These are phyloP conservation scores for Autographa gamma DNA, from an alignment of 2,888 invertebrate species.

Conservation along the genomic window DNA sequence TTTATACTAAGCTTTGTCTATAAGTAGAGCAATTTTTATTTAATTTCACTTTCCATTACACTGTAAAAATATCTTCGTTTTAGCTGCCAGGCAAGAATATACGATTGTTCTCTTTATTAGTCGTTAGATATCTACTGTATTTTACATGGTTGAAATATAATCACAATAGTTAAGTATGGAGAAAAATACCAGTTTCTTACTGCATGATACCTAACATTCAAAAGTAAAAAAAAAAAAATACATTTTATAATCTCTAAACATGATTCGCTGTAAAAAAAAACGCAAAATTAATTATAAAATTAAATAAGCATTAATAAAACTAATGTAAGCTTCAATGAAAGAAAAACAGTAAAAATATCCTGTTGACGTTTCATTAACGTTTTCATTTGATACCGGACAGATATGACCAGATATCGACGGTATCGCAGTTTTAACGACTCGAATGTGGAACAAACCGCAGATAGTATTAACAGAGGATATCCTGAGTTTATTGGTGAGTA, in stretches of 20 bases:
- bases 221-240: too few species aligned
- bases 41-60: too few species aligned
- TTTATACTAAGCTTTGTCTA: background rate
- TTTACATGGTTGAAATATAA: too few species aligned
- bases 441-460: slow-evolving; percentile 1
- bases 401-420: background rate
- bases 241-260: background rate
- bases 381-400: slow-evolving; percentile 8
- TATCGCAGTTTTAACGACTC: slow-evolving; percentile 5
- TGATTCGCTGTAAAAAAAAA: background rate
- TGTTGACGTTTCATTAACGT: slow-evolving; percentile 38
- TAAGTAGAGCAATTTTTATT: background rate
- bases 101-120: too few species aligned
- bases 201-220: too few species aligned
- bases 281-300: background rate
- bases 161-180: too few species aligned
- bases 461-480: slow-evolving; percentile 19
- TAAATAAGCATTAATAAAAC: background rate
- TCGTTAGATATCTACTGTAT: too few species aligned
- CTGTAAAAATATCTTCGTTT: too few species aligned
- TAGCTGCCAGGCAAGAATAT: too few species aligned
- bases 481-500: background rate
- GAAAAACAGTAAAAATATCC: slow-evolving; percentile 11
- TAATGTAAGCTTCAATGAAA: slow-evolving; percentile 15
- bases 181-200: too few species aligned